Conservation (phyloP, 2,797 vertebrate genomes). For the Triplophysa bombifrons region DNA sequence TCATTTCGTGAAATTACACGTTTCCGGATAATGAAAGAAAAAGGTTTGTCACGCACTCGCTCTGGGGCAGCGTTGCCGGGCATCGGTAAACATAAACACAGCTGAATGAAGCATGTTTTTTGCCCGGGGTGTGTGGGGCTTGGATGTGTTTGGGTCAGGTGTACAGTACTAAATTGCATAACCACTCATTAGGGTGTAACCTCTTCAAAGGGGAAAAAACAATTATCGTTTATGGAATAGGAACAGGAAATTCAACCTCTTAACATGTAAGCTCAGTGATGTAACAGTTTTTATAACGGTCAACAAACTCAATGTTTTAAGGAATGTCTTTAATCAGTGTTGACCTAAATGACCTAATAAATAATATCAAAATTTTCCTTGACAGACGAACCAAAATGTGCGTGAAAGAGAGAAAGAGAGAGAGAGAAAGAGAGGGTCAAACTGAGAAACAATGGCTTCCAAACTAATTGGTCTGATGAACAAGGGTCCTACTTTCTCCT, state of each 20-base stretch:
- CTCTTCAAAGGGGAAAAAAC: slow-evolving; percentile 19
- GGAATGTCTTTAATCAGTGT: no score
- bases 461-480: slow-evolving; percentile 24
- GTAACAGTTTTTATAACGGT: background rate
- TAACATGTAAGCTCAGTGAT: background rate
- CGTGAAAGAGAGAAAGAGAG: no score
- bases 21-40: slow-evolving; percentile 1
- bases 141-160: slow-evolving; percentile 27
- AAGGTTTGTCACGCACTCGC: slow-evolving; percentile 21
- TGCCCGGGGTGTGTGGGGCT: slow-evolving; percentile 13
- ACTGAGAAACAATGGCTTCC: background rate
- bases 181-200: slow-evolving; percentile 33
- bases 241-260: slow-evolving; percentile 18
- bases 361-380: no score
- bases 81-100: slow-evolving; percentile 27
- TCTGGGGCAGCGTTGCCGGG: slow-evolving; percentile 36
- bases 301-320: background rate
- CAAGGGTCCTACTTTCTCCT: slow-evolving; percentile 43
- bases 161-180: slow-evolving; percentile 35
- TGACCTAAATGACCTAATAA: no score
- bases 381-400: no score
- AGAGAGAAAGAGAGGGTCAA: no score
- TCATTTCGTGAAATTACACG: slow-evolving; percentile 30
- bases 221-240: slow-evolving; percentile 17
- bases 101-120: slow-evolving; percentile 14